Percentiles rank a stretch among this genome's conserved stretches.
These are phyloP conservation scores for Trematocara caparti DNA, from an alignment of 2,797 vertebrate genomes.

Conservation along the genomic window DNA sequence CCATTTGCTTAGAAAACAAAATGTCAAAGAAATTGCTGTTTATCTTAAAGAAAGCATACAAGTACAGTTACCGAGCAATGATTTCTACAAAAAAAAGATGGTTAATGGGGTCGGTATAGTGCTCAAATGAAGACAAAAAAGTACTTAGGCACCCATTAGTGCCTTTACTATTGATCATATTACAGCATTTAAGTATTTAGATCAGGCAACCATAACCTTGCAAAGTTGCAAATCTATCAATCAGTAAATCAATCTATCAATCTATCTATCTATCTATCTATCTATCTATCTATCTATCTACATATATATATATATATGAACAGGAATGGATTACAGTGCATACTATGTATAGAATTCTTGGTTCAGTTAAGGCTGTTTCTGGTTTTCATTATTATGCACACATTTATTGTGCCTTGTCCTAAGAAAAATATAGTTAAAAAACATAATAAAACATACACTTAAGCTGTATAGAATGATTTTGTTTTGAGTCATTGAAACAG, in stretches of 20 bases:
- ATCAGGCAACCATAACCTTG: background rate
- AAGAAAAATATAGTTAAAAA: background rate
- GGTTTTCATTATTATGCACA: background rate
- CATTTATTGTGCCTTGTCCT: background rate
- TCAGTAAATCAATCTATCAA: background rate
- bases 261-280: background rate
- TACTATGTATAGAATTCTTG: background rate
- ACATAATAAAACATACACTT: background rate
- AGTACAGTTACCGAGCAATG: background rate
- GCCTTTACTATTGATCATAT: background rate
- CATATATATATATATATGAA: rapidly evolving
- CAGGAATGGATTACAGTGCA: background rate
- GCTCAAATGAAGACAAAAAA: background rate
- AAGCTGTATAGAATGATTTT: background rate
- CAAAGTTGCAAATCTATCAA: background rate
- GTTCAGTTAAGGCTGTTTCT: background rate
- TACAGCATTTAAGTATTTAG: background rate
- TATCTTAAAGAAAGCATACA: background rate
- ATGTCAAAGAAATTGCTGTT: background rate
- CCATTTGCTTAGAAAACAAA: background rate
- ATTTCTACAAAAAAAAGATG: background rate
- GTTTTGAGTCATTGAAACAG: background rate
- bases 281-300: no score
- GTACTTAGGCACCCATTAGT: background rate
- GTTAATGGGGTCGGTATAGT: background rate